A percentile compares a stretch with the other conserved stretches of the same genome.
These are phyloP conservation scores for Spinus olivaceus DNA, from an alignment of 2,797 vertebrate species.

Conservation along the genomic window DNA sequence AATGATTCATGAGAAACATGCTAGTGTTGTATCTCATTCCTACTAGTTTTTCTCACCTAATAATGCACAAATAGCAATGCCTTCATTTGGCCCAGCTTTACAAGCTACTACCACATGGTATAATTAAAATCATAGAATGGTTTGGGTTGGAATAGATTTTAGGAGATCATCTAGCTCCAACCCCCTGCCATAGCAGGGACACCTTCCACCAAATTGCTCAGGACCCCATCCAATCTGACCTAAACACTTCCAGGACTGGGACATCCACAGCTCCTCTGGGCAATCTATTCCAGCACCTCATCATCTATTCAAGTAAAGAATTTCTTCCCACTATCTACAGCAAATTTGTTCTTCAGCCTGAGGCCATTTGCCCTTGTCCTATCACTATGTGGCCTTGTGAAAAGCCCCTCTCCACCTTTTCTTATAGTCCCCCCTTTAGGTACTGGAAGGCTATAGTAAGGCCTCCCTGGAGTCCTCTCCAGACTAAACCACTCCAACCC, in stretches of 20 bases:
- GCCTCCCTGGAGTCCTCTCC: neutral
- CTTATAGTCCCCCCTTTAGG: too few species aligned
- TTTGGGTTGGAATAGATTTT: neutral
- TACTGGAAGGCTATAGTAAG: neutral
- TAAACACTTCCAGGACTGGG: neutral
- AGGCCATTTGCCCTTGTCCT: neutral
- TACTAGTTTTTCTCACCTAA: neutral
- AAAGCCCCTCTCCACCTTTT: neutral
- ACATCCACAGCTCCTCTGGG: neutral
- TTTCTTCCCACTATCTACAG: neutral
- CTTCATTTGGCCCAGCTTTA: neutral
- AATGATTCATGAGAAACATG: accelerated
- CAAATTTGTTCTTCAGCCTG: neutral
- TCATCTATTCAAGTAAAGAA: neutral
- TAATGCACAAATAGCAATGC: accelerated
- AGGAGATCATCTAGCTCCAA: neutral
- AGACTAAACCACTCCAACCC: neutral
- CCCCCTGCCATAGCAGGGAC: accelerated
- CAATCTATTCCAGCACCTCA: neutral
- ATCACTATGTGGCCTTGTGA: neutral
- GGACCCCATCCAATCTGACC: neutral
- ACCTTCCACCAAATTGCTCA: neutral
- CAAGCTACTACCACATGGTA: neutral
- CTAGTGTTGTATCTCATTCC: neutral
- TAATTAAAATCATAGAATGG: neutral